Evolutionary conservation across 2,113 vertebrate species (phyloP), one percentile per base, ranked within the genome.

Genomic region (Megalops atlanticus): DNA sequence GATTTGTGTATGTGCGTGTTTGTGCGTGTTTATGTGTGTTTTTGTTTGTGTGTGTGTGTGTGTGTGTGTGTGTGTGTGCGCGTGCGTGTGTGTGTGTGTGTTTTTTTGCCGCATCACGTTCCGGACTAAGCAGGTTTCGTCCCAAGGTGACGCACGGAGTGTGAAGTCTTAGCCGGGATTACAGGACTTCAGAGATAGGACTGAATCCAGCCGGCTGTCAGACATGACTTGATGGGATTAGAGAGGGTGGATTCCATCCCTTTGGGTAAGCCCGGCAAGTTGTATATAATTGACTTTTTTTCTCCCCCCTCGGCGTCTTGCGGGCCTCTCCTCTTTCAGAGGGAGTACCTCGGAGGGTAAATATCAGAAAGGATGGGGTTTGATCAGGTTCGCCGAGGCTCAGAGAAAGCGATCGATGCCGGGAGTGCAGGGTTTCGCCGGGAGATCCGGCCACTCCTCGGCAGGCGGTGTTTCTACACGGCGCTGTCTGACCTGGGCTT

Each of bases 211-310:
- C 87, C 87, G 87, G 86, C 91, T 92, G 87, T 92, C 91, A 92
- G 91, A 92, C 91, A 91, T 87, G 92, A 92, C 88, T 90, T 94
- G 92, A 95, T 93, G 81, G 84, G 92, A 95, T 95, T 95, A 94
- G 84, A 88, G 89, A 86, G 84, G 89, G 87, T 88, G 85, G 87
- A 88, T 89, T 86, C 90, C 86, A 84, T 89, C 92, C 92, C 91
- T 92, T 87, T 89, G 88, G 92, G 89, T 88, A 92, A 89, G 86
- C 88, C 83, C 86, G 84, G 89, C 84, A 86, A 83, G 77, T 87
- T 84, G 69, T 41, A 90, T 92, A 85, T 90, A 92, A 93, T 93
- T 93, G 92, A 91, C 91, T 92, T 92, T 87, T 82, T 85, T 84
- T 52, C 31, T 38, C 69, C 35, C 6, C 89, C 91, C 90, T 87